phyloP scores from a whole-genome alignment of 92 coral and sea anemone genomes.

The Pocillopora grandis region DNA sequence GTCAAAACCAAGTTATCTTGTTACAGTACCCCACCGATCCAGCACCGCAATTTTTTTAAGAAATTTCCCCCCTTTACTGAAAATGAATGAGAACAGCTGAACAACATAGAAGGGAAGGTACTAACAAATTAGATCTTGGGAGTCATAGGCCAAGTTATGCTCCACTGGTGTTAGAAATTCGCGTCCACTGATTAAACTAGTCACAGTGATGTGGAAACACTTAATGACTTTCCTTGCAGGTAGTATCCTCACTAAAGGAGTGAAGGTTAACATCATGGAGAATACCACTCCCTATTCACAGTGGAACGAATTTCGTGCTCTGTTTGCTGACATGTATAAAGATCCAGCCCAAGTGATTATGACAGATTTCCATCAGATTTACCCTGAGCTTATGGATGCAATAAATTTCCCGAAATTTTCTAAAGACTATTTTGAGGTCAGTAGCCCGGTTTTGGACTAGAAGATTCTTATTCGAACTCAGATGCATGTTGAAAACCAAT shows the following conservation, averaged over 20 bases:
- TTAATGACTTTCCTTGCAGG: conserved; percentile 27
- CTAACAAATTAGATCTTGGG: too few species aligned
- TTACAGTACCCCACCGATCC: too few species aligned
- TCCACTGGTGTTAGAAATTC: neutral
- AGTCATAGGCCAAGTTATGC: too few species aligned
- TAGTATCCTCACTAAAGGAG: conserved; percentile 55
- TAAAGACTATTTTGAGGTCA: conserved; percentile 64
- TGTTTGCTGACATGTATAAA: conserved; percentile 49
- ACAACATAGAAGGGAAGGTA: too few species aligned
- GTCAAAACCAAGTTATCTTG: too few species aligned
- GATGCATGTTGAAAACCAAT: too few species aligned
- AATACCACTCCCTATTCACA: conserved; percentile 56
- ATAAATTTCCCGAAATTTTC: conserved; percentile 52
- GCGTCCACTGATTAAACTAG: neutral
- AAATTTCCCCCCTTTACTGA: too few species aligned
- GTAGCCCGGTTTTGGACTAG: neutral
- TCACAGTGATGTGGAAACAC: neutral
- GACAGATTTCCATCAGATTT: conserved; percentile 51
- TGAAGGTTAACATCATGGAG: conserved; percentile 67
- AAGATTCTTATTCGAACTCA: neutral
- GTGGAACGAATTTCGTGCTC: conserved; percentile 70
- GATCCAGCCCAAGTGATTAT: conserved; percentile 69
- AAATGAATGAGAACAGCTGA: too few species aligned
- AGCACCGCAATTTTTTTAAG: too few species aligned
- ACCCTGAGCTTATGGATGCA: conserved; percentile 64